Base-by-base conservation (phyloP, 2,113 vertebrate species). In the Oreochromis tanganicae region DNA sequence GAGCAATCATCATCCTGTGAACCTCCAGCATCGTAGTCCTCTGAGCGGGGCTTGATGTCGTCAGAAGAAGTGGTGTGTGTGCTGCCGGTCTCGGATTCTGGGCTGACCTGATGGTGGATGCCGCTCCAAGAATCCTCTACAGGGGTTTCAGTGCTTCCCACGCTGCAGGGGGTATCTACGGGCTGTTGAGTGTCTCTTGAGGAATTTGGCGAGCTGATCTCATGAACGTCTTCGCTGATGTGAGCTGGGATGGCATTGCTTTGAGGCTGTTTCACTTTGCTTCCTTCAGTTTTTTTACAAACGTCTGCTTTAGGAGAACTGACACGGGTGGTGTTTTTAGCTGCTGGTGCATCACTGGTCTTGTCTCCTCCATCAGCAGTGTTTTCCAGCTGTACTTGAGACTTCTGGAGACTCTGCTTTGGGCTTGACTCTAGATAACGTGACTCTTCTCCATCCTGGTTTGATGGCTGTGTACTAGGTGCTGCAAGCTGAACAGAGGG, bases 21-120 rank as follows among this genome's bases (percentile, higher is more conserved):
- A 6, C 98, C 98, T n/a, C 98, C 98, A 0, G 99, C 99, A 73
- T 99, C 99, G 78, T 99, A 99, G 95, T 99, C 99, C 96, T 99
- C 99, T 1, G 99, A 99, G 84, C 98, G 96, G 34, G 99, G 99
- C 94, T 99, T 99, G 93, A 99, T 99, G 91, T 99, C 99, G 48
- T 99, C 98, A 1, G 99, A 99, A 54, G 99, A 99, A 2, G 99
- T 99, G 55, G 98, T 98, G 91, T 96, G 95, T 1, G 93, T 97
- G 90, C 98, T 99, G 91, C 96, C 98, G 0, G 97, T 98, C 91
- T 99, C 99, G 0, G 99, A 99, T 81, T 98, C 97, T 0, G 99
- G 98, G 82, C 97, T 99, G 89, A 97, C 97, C 91, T 97, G 97
- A 75, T 96, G 97, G 89, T 97, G 97, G 27, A 95, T 41, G 0